Evolutionary conservation across 2,797 vertebrate genomes (phyloP).

Genomic region (Sebastes aleutianus): DNA sequence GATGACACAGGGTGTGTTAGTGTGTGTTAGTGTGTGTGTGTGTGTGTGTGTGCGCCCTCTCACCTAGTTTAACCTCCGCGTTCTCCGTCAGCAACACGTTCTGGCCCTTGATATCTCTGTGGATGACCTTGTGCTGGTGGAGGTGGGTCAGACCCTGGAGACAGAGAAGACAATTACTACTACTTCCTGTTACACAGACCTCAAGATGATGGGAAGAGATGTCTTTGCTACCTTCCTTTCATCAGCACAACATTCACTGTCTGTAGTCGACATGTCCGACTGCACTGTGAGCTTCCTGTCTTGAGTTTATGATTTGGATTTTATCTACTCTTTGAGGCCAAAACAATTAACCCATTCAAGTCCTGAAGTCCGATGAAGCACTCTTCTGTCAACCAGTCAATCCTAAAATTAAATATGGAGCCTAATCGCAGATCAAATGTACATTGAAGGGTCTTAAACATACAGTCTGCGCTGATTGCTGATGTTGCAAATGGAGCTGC

Average conservation of each 20-base stretch:
- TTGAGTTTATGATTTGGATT: neutral
- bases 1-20: neutral
- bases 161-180: neutral
- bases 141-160: slow-evolving; percentile 95
- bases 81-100: slow-evolving; percentile 97
- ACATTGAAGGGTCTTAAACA: too few relatives aligned
- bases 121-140: slow-evolving; percentile 99
- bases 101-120: slow-evolving; percentile 97
- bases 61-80: slow-evolving; percentile 97
- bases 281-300: neutral
- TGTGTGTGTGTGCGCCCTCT: slow-evolving; percentile 24
- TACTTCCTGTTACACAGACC: neutral
- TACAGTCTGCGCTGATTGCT: too few relatives aligned
- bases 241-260: neutral
- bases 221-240: too few relatives aligned
- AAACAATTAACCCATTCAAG: neutral
- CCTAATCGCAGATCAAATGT: too few relatives aligned
- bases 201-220: too few relatives aligned
- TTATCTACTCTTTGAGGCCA: neutral
- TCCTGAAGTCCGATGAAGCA: too few relatives aligned
- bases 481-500: too few relatives aligned
- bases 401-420: too few relatives aligned
- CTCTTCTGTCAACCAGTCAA: too few relatives aligned
- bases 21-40: neutral
- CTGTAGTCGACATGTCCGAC: neutral